Base-by-base conservation (phyloP, 2,113 vertebrate species). In the Leucopsar rothschildi region DNA sequence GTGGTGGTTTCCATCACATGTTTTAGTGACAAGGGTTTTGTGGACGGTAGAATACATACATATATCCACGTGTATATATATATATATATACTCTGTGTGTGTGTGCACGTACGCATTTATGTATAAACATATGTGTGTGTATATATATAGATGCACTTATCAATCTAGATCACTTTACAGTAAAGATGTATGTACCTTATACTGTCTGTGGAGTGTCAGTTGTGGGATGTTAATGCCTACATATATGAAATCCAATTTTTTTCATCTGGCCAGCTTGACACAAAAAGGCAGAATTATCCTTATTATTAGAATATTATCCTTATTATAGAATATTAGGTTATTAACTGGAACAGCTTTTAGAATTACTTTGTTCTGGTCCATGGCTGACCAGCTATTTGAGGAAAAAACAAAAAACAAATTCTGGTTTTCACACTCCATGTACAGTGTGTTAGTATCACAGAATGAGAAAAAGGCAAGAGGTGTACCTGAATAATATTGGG, bases 381-480 rank as follows among this genome's bases (percentile, higher is more conserved):
- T 68, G 52, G 2, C 40, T 53, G 37, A 61, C 37, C 45, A 77
- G 25, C 12, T 92, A 24, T 69, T 82, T 77, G 45, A 76, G 42
- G 27, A 90, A 76, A 90, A 85, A 11, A 10, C n/a, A 31, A 72
- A 45, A 10, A 12, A 40, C 1, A 27, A 28, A 23, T 52, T 61
- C 9, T 59, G 11, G 0, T 45, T 84, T 93, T 85, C 52, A 21
- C 24, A 37, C 31, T 83, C 35, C 7, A 31, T 68, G 27, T 40
- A 44, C 0, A 0, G 39, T 42, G 39, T 42, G 8, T 57, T 75
- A 68, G 21, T 61, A 56, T 40, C 1, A 2, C 33, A 76, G 47
- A 63, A 65, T 27, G 22, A 78, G 33, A 79, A 92, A 83, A 59
- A 25, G 5, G 6, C 25, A 64, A 44, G 35, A 82, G 6, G 52